phyloP scores from a whole-genome alignment of 2,113 vertebrate genomes.

The Hydrolagus affinis region DNA sequence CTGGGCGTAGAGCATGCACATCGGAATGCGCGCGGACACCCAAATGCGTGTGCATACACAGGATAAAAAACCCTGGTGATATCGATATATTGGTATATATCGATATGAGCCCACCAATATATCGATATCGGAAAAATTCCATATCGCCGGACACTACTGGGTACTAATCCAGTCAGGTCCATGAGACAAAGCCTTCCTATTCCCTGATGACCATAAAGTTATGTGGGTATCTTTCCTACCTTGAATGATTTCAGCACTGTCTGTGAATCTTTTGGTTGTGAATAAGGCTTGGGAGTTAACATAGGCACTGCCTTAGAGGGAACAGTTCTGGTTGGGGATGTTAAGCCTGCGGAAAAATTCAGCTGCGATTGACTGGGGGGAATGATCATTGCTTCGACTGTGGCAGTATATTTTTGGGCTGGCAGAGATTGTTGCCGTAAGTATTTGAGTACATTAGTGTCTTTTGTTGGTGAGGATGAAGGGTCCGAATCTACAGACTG shows the following conservation, averaged over 20 bases:
- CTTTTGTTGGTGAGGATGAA: conserved; percentile 44
- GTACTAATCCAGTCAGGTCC: too few species aligned
- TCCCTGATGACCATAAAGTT: too few species aligned
- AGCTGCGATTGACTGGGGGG: conserved; percentile 49
- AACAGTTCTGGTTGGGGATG: conserved; percentile 59
- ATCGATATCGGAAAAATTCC: too few species aligned
- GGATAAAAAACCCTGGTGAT: too few species aligned
- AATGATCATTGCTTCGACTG: conserved; percentile 73
- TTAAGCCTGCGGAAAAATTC: conserved; percentile 48
- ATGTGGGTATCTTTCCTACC: conserved; percentile 51
- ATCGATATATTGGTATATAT: too few species aligned
- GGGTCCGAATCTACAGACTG: conserved; percentile 77
- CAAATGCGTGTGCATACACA: too few species aligned
- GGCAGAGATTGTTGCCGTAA: conserved; percentile 84
- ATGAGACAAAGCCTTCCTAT: too few species aligned
- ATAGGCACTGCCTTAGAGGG: conserved; percentile 72
- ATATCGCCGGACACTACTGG: too few species aligned
- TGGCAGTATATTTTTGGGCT: conserved; percentile 82
- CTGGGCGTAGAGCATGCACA: too few species aligned
- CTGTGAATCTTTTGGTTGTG: conserved; percentile 61
- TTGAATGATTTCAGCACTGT: conserved; percentile 66
- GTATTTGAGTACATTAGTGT: conserved; percentile 72
- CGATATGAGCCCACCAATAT: too few species aligned
- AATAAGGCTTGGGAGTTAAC: conserved; percentile 77
- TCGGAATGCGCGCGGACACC: too few species aligned